A percentile compares a stretch with the other conserved stretches of the same genome.
Evolutionary conservation across 35 echinoderm and acorn worm genomes (phyloP).

Genomic region (Holothuria glaberrima): DNA sequence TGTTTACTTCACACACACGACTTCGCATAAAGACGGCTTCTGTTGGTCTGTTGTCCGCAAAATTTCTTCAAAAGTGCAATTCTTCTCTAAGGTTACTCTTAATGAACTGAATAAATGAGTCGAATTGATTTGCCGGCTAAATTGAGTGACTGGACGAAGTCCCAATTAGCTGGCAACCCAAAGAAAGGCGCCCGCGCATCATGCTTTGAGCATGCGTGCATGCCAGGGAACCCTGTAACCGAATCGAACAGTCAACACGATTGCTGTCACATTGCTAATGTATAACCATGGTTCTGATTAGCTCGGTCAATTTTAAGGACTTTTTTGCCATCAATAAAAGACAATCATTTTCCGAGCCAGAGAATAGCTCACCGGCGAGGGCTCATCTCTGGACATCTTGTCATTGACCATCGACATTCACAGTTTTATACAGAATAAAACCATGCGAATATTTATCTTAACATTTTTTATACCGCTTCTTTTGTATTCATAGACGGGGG

Average conservation of each 20-base stretch:
- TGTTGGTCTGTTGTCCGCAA: neutral
- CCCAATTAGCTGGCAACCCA: neutral
- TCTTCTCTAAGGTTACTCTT: conserved; percentile 43
- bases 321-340: too few relatives aligned
- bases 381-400: too few relatives aligned
- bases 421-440: too few relatives aligned
- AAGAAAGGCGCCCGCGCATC: neutral
- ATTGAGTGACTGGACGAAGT: neutral
- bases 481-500: too few relatives aligned
- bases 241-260: neutral
- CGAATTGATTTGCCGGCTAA: neutral
- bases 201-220: neutral
- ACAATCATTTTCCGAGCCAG: too few relatives aligned
- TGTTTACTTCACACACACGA: neutral
- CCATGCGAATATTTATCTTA: too few relatives aligned
- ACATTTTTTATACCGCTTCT: too few relatives aligned
- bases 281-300: too few relatives aligned
- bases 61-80: conserved; percentile 1
- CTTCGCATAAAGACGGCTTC: conserved; percentile 12
- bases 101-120: neutral
- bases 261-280: neutral
- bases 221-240: neutral
- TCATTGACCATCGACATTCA: too few relatives aligned
- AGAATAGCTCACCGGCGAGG: too few relatives aligned
- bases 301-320: too few relatives aligned